These are phyloP conservation scores for Agriotes lineatus DNA, from an alignment of 2,888 invertebrate species.

Conservation along the genomic window DNA sequence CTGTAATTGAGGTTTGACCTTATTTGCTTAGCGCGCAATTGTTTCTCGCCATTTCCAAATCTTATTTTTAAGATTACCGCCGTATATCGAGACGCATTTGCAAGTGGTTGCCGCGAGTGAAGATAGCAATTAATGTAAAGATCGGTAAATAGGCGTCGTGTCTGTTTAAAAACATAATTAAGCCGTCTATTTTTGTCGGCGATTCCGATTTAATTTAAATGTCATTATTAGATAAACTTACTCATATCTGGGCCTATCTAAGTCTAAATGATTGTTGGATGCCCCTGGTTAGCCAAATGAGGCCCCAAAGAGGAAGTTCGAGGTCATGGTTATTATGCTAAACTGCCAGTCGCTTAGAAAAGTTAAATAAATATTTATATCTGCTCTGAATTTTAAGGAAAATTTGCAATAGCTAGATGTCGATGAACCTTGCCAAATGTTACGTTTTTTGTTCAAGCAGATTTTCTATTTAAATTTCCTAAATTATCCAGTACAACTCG, in stretches of 20 bases:
- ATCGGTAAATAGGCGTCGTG: too few species aligned
- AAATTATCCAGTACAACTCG: too few species aligned
- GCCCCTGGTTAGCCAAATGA: background rate
- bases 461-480: too few species aligned
- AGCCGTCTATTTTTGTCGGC: too few species aligned
- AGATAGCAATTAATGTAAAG: too few species aligned
- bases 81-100: too few species aligned
- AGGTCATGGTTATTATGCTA: slow-evolving; percentile 7
- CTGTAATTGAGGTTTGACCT: slow-evolving; percentile 6
- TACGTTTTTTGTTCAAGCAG: background rate
- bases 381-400: slow-evolving; percentile 2
- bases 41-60: background rate
- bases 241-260: too few species aligned
- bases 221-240: too few species aligned
- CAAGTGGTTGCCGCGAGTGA: too few species aligned
- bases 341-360: background rate
- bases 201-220: too few species aligned
- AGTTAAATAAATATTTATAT: slow-evolving; percentile 8
- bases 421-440: background rate
- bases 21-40: background rate
- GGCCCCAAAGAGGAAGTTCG: slow-evolving; percentile 5
- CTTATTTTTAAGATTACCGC: background rate
- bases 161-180: too few species aligned
- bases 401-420: slow-evolving; percentile 1
- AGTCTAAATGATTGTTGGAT: background rate